Evolutionary conservation across 2,797 vertebrate genomes (phyloP).

Genomic region (Gallinago nigripennis): DNA sequence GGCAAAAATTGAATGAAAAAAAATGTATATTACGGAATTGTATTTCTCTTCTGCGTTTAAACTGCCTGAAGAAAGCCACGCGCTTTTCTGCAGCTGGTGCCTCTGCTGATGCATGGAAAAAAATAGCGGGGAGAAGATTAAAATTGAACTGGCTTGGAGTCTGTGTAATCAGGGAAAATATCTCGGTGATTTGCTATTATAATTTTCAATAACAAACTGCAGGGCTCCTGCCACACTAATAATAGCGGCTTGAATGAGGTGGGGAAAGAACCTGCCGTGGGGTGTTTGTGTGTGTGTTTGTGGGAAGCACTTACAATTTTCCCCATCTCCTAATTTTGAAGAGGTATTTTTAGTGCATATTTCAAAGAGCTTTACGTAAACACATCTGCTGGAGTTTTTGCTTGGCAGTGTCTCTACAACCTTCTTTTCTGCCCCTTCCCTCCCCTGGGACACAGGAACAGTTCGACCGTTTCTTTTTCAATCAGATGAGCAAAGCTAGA

Average conservation of each 20-base stretch:
- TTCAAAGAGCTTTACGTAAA: slow-evolving; percentile 71
- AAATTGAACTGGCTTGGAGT: slow-evolving; percentile 65
- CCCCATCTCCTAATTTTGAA: slow-evolving; percentile 71
- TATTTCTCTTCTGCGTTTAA: slow-evolving; percentile 30
- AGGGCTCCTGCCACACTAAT: slow-evolving; percentile 70
- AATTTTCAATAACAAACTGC: slow-evolving; percentile 76
- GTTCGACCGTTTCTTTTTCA: neutral
- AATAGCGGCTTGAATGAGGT: slow-evolving; percentile 60
- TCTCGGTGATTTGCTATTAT: slow-evolving; percentile 77
- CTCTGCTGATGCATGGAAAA: slow-evolving; percentile 59
- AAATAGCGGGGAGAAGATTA: slow-evolving; percentile 45
- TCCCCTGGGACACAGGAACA: neutral
- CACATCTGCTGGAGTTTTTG: slow-evolving; percentile 67
- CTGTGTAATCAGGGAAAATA: slow-evolving; percentile 78
- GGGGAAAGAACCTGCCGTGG: slow-evolving; percentile 43
- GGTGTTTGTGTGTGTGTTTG: slow-evolving; percentile 42
- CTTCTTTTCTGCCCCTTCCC: neutral
- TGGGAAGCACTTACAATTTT: slow-evolving; percentile 63
- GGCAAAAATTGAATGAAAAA: slow-evolving; percentile 3
- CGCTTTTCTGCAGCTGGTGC: slow-evolving; percentile 69
- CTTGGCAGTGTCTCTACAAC: slow-evolving; percentile 23
- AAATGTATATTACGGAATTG: neutral
- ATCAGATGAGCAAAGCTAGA: neutral
- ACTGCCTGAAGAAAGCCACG: slow-evolving; percentile 39
- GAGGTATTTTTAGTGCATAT: slow-evolving; percentile 77